Conservation (phyloP, 2,113 vertebrate species). For the Pomatostomus ruficeps region DNA sequence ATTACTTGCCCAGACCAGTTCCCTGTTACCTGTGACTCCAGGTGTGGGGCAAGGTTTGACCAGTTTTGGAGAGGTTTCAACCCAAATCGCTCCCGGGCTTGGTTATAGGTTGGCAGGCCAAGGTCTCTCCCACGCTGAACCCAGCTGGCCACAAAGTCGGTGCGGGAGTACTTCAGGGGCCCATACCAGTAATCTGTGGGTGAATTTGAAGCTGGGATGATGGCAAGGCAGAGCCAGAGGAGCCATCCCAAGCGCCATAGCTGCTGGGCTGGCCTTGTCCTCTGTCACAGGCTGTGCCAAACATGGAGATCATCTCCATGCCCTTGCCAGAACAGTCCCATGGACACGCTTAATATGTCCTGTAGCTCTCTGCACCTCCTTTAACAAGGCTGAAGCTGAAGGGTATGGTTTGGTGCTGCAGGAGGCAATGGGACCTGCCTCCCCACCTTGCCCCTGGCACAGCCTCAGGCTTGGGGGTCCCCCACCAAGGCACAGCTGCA, state of each 20-base stretch:
- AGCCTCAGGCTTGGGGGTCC: not conserved
- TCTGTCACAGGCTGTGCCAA: not conserved
- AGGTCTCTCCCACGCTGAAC: conserved; percentile 88
- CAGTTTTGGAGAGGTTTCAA: conserved; percentile 70
- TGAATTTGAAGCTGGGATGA: not conserved
- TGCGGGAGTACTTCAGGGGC: conserved; percentile 80
- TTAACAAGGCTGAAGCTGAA: not conserved
- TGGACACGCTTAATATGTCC: rapidly evolving
- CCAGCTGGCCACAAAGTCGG: conserved; percentile 83
- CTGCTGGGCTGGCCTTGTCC: not conserved
- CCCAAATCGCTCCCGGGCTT: conserved; percentile 72
- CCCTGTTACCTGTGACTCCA: conserved; percentile 58
- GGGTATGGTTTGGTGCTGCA: rapidly evolving
- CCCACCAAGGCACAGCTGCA: rapidly evolving
- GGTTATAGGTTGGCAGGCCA: conserved; percentile 83
- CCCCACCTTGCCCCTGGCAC: conserved; percentile 51
- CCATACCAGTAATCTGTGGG: conserved; percentile 92
- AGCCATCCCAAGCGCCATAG: not conserved
- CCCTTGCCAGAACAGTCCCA: no score
- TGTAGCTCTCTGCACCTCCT: not conserved
- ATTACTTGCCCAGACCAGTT: not conserved
- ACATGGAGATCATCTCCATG: not conserved
- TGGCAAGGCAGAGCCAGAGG: not conserved
- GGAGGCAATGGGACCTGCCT: not conserved
- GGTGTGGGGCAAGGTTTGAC: conserved; percentile 70